Evolutionary conservation across 2,888 invertebrate genomes (phyloP), one percentile per base, ranked within the genome.

Genomic region (Pammene fasciana): DNA sequence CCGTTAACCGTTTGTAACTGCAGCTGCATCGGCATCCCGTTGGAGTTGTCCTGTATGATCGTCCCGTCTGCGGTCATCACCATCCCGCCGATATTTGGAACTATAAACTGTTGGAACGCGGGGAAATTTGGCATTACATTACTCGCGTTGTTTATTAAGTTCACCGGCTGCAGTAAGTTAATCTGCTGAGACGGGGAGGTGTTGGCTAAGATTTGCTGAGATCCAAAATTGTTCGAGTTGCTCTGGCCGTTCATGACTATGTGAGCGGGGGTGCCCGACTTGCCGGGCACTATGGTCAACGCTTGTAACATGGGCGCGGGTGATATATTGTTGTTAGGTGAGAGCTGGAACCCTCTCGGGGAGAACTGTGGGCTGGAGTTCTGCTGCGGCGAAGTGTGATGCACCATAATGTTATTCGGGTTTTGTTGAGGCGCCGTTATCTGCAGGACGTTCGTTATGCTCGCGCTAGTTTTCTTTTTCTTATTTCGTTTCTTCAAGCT

Each of bases 11-110:
- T 97, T 80, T 97, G 97, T 73, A 97, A 93, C 80, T 97, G 97
- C 13, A 96, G 80, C 75, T 96, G 96, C 94, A 96, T 94, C 0
- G 95, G 95, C 76, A 96, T 93, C 38, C 92, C 92, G 48, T 95
- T 94, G 0, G 94, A 93, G 18, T 95, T 94, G 74, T 96, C 96
- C 82, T 95, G 96, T 55, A 97, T 93, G 56, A 97, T 93, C 0
- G 97, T 95, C 38, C 95, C 96, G 78, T 96, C 96, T 0, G 96
- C 95, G 10, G 96, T 95, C 96, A 97, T 96, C 0, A 97, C 96
- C 95, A 97, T 95, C 0, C 97, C 96, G 13, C 96, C 94, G 2
- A 96, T 88, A 75, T 97, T 96, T 11, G 97, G 97, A 67, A 97
- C 95, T 65, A 97, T 95, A 77, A 97, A 95, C 80, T 97, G 97